Conservation (phyloP, 2,113 vertebrate species). For the Mirza zaza region DNA sequence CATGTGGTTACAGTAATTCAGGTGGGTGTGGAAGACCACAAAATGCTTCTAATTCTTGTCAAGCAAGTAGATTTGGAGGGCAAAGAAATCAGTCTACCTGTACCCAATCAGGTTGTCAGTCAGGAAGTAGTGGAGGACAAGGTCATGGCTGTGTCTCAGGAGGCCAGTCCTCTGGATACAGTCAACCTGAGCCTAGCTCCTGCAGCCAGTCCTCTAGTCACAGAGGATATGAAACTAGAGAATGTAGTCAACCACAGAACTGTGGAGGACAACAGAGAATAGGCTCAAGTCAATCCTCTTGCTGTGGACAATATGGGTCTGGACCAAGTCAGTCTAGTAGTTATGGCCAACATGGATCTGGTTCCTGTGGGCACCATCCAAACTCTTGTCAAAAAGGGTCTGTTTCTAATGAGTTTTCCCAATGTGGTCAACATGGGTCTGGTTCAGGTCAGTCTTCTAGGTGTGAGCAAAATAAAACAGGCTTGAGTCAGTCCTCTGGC, state of each 20-base stretch:
- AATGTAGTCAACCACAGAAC: conserved; percentile 38
- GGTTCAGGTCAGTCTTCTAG: not conserved
- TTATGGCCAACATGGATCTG: not conserved
- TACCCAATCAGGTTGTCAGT: conserved; percentile 44
- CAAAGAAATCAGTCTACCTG: conserved; percentile 49
- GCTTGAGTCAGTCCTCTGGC: not conserved
- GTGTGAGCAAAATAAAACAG: not conserved
- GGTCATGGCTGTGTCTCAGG: conserved; percentile 26
- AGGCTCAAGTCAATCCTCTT: not conserved
- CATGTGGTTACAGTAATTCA: not conserved
- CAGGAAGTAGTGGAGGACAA: conserved; percentile 35
- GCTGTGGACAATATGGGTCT: not conserved
- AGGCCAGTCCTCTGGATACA: conserved; percentile 12
- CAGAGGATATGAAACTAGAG: not conserved
- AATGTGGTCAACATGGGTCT: not conserved
- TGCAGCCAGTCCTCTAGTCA: conserved; percentile 48
- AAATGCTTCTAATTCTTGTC: conserved; percentile 56
- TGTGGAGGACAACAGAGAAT: not conserved
- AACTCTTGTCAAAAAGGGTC: not conserved
- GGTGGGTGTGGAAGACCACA: conserved; percentile 3
- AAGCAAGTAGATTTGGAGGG: not conserved
- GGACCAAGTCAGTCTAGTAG: not conserved
- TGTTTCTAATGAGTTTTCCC: not conserved
- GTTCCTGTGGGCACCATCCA: not conserved
- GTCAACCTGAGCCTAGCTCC: conserved; percentile 3